Conservation (phyloP, 2,797 vertebrate genomes). For the Salmo trutta region DNA sequence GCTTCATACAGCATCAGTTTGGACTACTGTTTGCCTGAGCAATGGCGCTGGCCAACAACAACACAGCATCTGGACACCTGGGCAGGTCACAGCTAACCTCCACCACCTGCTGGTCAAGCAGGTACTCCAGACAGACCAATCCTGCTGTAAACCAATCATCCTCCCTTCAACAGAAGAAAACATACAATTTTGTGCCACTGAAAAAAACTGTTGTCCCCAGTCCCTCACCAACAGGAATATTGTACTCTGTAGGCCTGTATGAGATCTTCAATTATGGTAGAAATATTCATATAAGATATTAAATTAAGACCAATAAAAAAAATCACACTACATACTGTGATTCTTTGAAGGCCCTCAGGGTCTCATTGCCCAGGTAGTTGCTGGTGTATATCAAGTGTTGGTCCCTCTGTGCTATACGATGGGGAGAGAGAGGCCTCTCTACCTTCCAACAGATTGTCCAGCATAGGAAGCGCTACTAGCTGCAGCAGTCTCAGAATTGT, state of each 20-base stretch:
- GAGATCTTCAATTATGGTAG: neutral
- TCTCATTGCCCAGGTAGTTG: slow-evolving; percentile 85
- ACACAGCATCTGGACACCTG: slow-evolving; percentile 36
- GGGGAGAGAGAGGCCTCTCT: slow-evolving; percentile 49
- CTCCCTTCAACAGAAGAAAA: slow-evolving; percentile 65
- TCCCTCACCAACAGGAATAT: too few relatives aligned
- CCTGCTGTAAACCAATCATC: slow-evolving; percentile 89
- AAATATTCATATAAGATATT: too few relatives aligned
- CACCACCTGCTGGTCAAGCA: slow-evolving; percentile 87
- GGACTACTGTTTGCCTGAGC: slow-evolving; percentile 50
- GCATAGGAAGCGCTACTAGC: slow-evolving; percentile 88
- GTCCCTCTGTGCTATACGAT: slow-evolving; percentile 57
- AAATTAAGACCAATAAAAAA: neutral
- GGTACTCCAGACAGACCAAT: slow-evolving; percentile 87
- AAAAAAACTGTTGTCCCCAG: neutral
- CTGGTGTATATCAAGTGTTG: slow-evolving; percentile 71
- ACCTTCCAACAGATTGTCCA: slow-evolving; percentile 85
- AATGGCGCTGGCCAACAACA: neutral
- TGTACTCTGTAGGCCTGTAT: neutral
- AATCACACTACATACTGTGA: slow-evolving; percentile 79
- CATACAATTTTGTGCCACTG: neutral
- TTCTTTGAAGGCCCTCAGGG: slow-evolving; percentile 88
- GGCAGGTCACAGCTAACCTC: slow-evolving; percentile 83
- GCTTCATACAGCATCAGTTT: slow-evolving; percentile 84
- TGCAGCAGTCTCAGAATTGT: slow-evolving; percentile 86